Conservation (phyloP, 2,113 vertebrate species). For the Tychaedon coryphoeus region DNA sequence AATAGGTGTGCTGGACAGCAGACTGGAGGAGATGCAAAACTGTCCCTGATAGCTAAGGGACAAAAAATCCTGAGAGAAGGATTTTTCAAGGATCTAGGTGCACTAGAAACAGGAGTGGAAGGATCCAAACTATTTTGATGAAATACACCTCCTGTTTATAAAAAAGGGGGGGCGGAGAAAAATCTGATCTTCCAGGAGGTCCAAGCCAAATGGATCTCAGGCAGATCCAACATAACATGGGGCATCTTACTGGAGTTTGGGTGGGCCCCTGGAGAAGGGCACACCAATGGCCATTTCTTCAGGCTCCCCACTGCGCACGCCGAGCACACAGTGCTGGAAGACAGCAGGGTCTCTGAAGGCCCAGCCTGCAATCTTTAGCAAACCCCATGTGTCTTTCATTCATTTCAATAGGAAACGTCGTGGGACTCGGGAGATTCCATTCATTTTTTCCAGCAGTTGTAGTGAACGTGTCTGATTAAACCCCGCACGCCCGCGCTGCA, state of each 20-base stretch:
- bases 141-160: background rate
- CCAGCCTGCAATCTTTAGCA: slow-evolving; percentile 39
- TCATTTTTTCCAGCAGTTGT: slow-evolving; percentile 16
- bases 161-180: background rate
- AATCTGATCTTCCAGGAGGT: background rate
- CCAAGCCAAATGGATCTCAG: background rate
- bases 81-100: background rate
- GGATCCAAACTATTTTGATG: accelerated
- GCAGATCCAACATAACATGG: accelerated
- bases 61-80: background rate
- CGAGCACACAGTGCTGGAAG: background rate
- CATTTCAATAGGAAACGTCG: slow-evolving; percentile 36
- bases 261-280: background rate
- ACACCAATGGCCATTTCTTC: background rate
- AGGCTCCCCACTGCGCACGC: background rate
- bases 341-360: slow-evolving; percentile 36
- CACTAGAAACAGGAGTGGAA: background rate
- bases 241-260: background rate
- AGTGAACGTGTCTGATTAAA: slow-evolving; percentile 26
- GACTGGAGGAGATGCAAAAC: background rate
- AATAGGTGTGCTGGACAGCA: background rate
- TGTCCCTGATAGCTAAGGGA: background rate
- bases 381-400: slow-evolving; percentile 59
- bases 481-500: background rate
- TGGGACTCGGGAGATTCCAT: slow-evolving; percentile 39